Percentiles rank a stretch among this genome's conserved stretches.
Conservation (phyloP, 64 coral and sea anemone species). For the Cladopsammia gracilis region DNA sequence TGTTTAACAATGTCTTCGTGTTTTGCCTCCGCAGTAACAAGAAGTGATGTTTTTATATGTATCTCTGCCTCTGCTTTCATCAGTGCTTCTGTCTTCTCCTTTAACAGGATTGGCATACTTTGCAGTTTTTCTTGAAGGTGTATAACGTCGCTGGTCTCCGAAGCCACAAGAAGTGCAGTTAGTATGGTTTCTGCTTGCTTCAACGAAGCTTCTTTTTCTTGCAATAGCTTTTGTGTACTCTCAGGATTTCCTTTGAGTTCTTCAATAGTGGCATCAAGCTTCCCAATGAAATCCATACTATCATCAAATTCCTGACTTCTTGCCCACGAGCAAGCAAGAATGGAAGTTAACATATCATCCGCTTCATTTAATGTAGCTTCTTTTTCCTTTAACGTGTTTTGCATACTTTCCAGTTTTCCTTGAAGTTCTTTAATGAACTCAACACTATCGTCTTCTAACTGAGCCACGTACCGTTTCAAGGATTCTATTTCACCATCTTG, state of each 20-base stretch:
- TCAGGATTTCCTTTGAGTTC: background rate
- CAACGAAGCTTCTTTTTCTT: background rate
- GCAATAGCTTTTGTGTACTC: too few species aligned
- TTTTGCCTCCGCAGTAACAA: background rate
- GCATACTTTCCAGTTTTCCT: background rate
- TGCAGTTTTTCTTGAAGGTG: background rate
- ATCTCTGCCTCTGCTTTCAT: background rate
- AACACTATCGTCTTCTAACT: background rate
- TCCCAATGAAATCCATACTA: background rate
- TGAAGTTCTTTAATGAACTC: background rate
- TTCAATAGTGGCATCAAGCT: background rate
- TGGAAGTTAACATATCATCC: too few species aligned
- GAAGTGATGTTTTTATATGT: background rate
- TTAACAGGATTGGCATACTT: background rate
- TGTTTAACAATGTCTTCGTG: background rate
- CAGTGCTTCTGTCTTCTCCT: background rate
- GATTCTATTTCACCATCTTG: background rate
- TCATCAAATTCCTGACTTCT: too few species aligned
- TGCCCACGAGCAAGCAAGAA: too few species aligned
- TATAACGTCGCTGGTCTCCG: too few species aligned
- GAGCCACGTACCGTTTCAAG: background rate
- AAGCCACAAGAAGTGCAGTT: too few species aligned
- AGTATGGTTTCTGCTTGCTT: too few species aligned
- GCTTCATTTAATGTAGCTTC: too few species aligned
- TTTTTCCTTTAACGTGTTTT: too few species aligned